Conservation (phyloP, 2,113 vertebrate genomes). For the Neoarius graeffei region DNA sequence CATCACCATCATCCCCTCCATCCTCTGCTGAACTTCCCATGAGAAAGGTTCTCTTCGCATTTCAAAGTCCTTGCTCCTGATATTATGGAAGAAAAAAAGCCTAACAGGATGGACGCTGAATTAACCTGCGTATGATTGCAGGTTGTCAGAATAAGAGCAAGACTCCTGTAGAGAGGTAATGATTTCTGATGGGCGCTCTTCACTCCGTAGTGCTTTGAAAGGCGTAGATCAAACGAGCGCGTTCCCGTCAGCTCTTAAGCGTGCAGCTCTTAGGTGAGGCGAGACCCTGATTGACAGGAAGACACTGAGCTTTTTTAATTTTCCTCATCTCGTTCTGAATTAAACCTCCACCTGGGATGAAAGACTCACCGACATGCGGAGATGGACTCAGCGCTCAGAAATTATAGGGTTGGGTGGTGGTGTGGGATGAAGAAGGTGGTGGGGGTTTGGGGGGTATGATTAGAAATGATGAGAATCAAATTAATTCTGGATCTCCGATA, state of each 20-base stretch:
- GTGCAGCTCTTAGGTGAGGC: constrained; percentile 69
- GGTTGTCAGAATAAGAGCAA: constrained; percentile 69
- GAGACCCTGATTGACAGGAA: constrained; percentile 82
- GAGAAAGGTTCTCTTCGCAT: constrained; percentile 9
- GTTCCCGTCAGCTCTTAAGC: constrained; percentile 79
- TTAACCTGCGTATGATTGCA: constrained; percentile 67
- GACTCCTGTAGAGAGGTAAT: constrained; percentile 71
- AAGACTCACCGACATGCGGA: constrained; percentile 67
- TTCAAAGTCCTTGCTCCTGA: constrained; percentile 26
- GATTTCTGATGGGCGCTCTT: constrained; percentile 78
- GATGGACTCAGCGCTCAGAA: constrained; percentile 60
- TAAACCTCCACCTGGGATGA: constrained; percentile 87
- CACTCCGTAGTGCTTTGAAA: constrained; percentile 65
- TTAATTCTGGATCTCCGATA: constrained; percentile 68
- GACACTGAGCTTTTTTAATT: constrained; percentile 74
- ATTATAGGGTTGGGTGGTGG: constrained; percentile 57
- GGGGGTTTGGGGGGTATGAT: constrained; percentile 60
- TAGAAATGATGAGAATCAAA: constrained; percentile 67
- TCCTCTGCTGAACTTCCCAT: background rate
- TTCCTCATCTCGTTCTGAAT: constrained; percentile 79
- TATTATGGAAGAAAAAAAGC: constrained; percentile 50
- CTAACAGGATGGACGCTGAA: constrained; percentile 63
- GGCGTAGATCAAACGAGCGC: constrained; percentile 82
- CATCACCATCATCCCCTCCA: background rate
- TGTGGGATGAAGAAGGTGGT: constrained; percentile 32